Evolutionary conservation across 2,888 invertebrate genomes (phyloP), one percentile per base, ranked within the genome.

Genomic region (Tipula lateralis): DNA sequence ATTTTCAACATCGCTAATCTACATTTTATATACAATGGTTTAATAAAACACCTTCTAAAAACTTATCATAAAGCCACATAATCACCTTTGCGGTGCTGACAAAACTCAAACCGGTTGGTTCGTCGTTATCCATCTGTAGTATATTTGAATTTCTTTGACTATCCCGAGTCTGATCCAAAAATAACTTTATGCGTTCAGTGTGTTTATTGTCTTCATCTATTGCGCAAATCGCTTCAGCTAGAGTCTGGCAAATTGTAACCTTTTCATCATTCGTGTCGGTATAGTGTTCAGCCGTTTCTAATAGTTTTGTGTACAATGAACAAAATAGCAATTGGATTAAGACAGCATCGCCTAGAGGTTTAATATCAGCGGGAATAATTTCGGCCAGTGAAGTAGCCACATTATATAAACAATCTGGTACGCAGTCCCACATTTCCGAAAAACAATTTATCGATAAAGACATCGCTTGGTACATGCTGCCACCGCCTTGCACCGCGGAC

Each of bases 161-260:
- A 32, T 90, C 91, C 85, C 91, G 91, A 0, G 92, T 91, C 86
- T 92, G 91, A 9, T 91, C 90, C 13, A 95, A 89, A 50, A 96
- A 92, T 50, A 92, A 90, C 12, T 93, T 92, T 83, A 96, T 94
- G 87, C 95, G 94, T 86, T 93, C 93, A 0, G 95, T 95, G 87
- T 95, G 95, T 87, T 95, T 95, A 88, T 95, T 93, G 85, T 95
- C 94, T 87, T 95, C 95, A 88, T 96, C 95, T 84, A 96, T 93
- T 29, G 93, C 94, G 88, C 96, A 96, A 13, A 96, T 91, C 0
- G 95, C 94, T 89, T 96, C 96, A 0, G 95, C 94, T 6, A 95
- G 89, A 0, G 94, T 94, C n/a, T 94, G 91, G 0, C 95, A 94
- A 83, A 94, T 91, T 0, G 92, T 83, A 9, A 29, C 36, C 83